Conservation (phyloP, 2,797 vertebrate genomes). For the Schizopygopsis malacanthus region DNA sequence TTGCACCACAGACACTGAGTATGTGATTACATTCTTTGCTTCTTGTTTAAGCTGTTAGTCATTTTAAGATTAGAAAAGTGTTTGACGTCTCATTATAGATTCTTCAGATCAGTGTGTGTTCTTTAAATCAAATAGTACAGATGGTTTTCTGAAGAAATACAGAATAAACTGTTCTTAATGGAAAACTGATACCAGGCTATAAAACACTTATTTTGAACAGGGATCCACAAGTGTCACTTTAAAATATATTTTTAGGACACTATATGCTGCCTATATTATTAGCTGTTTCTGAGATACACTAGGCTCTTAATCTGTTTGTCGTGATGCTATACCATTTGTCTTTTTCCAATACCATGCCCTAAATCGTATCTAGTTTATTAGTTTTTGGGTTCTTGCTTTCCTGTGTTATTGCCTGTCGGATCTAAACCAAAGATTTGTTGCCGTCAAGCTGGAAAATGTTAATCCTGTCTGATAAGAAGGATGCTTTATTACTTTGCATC, state of each 20-base stretch:
- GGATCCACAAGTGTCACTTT: no score
- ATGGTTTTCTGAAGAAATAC: not conserved
- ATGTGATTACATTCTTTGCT: not conserved
- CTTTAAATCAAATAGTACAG: not conserved
- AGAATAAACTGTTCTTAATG: not conserved
- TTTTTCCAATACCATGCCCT: not conserved
- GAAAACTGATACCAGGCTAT: not conserved
- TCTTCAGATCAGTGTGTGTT: not conserved
- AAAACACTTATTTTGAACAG: not conserved
- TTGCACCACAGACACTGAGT: not conserved
- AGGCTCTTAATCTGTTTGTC: not conserved
- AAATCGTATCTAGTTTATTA: not conserved
- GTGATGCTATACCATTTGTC: not conserved
- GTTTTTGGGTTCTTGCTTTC: not conserved
- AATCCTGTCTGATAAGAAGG: not conserved
- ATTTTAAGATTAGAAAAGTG: not conserved
- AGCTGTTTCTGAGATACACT: constrained; percentile 6
- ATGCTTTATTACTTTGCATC: constrained; percentile 7
- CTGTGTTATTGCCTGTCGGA: constrained; percentile 4
- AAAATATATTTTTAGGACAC: not conserved
- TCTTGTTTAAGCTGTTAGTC: not conserved
- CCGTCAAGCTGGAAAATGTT: not conserved
- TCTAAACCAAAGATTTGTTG: constrained; percentile 11
- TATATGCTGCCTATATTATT: not conserved
- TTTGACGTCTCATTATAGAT: not conserved